Base-by-base conservation (phyloP, 2,888 invertebrate genomes). In the Vanessa cardui region DNA sequence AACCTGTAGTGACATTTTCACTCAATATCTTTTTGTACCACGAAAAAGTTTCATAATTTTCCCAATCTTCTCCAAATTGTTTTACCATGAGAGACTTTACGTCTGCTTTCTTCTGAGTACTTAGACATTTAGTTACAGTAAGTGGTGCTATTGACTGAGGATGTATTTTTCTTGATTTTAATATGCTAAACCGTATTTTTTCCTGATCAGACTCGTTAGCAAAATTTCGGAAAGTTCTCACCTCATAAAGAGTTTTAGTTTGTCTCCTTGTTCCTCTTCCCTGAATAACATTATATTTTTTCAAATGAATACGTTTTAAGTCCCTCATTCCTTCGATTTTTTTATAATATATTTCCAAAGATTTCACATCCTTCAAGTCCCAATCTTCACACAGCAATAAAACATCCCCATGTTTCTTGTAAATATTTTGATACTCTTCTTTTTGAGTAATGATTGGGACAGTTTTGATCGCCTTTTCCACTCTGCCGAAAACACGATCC, bases 221-320 rank as follows among this genome's bases (percentile, higher is more conserved):
- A 16, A 47, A 64, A 56, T 64, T 58, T 20, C 31, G n/a, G 26
- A 64, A 56, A 18, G 58, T 49, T 64, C 33, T 64, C 33, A 64
- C 64, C 58, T 56, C 58, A 64, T 64, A 64, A 6, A 64, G 64
- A 56, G 64, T 56, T 56, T 64, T 64, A 64, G 64, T 33, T 64
- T 58, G 63, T 56, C 56, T 63, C 56, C 56, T 63, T 47, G 63
- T 63, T 63, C 63, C 63, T 56, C 63, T n/a, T 63, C 58, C 56
- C 47, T 63, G 46, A 63, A 63, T 63, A 63, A 63, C 63, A 63
- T 56, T 63, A 63, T 63, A 56, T 56, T 54, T 63, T 56, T 63
- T 56, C 52, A 52, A 60, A 66, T 66, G 45, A 61, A 60, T 31
- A 60, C 60, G n/a, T 49, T 60, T 47, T 60, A 47, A 60, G 60